Evolutionary conservation across 1,140 invertebrate species (phyloP), one percentile per base, ranked within the genome.

Genomic region (Mercenaria mercenaria): DNA sequence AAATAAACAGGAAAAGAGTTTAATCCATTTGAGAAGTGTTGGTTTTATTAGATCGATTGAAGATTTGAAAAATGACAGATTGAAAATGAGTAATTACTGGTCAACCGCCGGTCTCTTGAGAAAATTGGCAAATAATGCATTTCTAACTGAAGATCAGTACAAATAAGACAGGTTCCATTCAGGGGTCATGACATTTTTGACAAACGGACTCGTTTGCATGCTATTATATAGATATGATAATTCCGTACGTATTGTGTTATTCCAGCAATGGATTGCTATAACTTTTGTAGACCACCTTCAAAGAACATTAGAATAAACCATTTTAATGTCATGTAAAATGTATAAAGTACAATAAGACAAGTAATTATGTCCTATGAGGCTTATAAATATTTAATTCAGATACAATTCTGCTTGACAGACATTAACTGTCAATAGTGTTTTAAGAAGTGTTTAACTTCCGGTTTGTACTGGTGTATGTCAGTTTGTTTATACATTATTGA

Each of bases 1-100:
- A 84, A 85, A 72, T 52, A 72, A 85, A 85, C 41, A 67, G 23
- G 61, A 56, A 69, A 69, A 72, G 69, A 41, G 41, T 72, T 74
- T 85, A 85, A 85, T 85, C 83, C 83, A 85, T 85, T 76, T 76
- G 13, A n/a, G n/a, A 37, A 74, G 83, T 85, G 69, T 76, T 76
- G 32, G 83, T 74, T 39, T 85, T 74, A 50, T 37, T 52, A 56
- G 23, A 37, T 79, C 47, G 76, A 79, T 79, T 23, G 83, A 85
- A 74, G 61, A 50, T 72, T 85, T 72, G 72, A 76, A 34, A 77
- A 87, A 77, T 87, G 74, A 87, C 69, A 43, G 85, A 77, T 87
- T 79, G 85, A 26, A 67, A 64, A 72, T 85, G 83, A 69, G 67
- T 85, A 85, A 85, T 85, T 85, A 50, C 13, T 74, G 69, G 69